phyloP scores from a whole-genome alignment of 2,113 vertebrate species.

The Mus pahari region DNA sequence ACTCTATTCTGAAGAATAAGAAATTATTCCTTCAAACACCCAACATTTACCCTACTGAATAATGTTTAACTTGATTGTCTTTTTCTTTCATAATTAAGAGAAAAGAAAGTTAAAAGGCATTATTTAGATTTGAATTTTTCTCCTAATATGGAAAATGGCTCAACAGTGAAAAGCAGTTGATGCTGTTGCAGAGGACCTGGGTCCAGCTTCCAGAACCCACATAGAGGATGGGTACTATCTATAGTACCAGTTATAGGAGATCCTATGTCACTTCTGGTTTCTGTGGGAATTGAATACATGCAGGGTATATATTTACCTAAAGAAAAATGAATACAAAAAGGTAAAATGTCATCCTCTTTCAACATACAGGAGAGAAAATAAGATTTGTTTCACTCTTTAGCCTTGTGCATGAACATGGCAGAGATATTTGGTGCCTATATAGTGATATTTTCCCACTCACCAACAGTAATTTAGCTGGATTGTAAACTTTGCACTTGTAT shows the following conservation, averaged over 20 bases:
- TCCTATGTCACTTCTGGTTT: not conserved
- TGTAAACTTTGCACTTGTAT: not conserved
- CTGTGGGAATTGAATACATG: fast-evolving
- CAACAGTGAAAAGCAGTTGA: not conserved
- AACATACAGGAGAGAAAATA: not conserved
- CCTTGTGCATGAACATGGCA: not conserved
- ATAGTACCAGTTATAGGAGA: not conserved
- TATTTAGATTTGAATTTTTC: not conserved
- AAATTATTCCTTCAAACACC: not conserved
- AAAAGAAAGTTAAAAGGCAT: not conserved
- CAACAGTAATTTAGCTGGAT: not conserved
- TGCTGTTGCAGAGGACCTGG: not conserved
- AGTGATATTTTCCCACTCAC: not conserved
- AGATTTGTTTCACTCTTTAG: not conserved
- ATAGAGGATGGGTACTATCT: not conserved
- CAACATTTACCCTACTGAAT: not conserved
- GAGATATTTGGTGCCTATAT: not conserved
- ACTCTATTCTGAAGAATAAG: not conserved
- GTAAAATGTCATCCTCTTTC: not conserved
- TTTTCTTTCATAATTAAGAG: not conserved
- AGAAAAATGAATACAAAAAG: not conserved
- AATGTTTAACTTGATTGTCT: not conserved
- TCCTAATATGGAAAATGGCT: not conserved
- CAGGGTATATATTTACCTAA: not conserved
- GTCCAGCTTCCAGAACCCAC: not conserved